Percentiles rank a stretch among this genome's conserved stretches.
Evolutionary conservation across 2,797 vertebrate species (phyloP).

Genomic region (Coregonus sp.): DNA sequence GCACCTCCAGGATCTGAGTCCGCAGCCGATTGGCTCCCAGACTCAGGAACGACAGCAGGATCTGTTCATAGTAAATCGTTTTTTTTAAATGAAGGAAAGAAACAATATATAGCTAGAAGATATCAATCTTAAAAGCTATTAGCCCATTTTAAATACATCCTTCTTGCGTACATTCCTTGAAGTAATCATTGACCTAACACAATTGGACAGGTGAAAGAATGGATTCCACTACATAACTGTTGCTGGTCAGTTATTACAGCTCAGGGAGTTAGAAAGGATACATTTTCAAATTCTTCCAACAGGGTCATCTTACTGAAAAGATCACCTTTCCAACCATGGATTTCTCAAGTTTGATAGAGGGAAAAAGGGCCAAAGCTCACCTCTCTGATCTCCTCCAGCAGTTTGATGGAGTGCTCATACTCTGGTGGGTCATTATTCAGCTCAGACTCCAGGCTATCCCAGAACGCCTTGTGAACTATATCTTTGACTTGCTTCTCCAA

Average conservation of each 20-base stretch:
- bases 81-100: too few relatives aligned
- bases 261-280: background rate
- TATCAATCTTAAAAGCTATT: background rate
- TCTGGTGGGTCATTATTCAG: slow-evolving; percentile 87
- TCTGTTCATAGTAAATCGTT: slow-evolving; percentile 51
- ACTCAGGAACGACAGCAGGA: slow-evolving; percentile 88
- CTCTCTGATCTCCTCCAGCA: slow-evolving; percentile 93
- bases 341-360: background rate
- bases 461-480: slow-evolving; percentile 90
- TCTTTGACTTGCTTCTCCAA: slow-evolving; percentile 82
- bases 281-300: background rate
- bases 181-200: background rate
- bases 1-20: slow-evolving; percentile 90
- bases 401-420: slow-evolving; percentile 87
- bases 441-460: slow-evolving; percentile 88
- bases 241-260: background rate
- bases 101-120: too few relatives aligned
- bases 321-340: background rate
- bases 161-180: background rate
- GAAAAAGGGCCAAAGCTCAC: slow-evolving; percentile 58
- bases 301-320: background rate
- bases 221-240: background rate
- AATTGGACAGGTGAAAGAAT: background rate
- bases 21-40: slow-evolving; percentile 88
- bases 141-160: background rate